phyloP scores from a whole-genome alignment of 2,797 vertebrate genomes.

The Chaetodon trifasciatus region DNA sequence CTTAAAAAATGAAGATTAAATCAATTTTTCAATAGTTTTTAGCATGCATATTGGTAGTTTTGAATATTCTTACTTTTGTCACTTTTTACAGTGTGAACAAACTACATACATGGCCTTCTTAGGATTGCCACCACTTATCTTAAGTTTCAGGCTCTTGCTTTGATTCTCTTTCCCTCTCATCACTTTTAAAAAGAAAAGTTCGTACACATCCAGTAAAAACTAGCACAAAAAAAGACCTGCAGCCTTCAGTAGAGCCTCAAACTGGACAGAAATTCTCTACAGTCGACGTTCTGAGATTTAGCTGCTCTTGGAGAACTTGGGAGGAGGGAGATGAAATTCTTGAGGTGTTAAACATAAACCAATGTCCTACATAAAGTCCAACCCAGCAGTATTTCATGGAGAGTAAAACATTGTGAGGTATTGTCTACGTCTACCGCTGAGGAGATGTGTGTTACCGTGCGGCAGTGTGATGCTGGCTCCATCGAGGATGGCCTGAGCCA shows the following conservation, averaged over 20 bases:
- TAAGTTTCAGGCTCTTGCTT: too few relatives aligned
- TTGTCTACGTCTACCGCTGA: slow-evolving; percentile 1
- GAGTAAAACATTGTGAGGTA: slow-evolving; percentile 5
- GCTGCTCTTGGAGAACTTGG: not conserved
- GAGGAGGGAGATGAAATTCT: slow-evolving; percentile 14
- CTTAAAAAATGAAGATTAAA: not conserved
- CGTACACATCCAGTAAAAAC: not conserved
- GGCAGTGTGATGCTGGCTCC: slow-evolving; percentile 97
- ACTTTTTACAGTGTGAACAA: not conserved
- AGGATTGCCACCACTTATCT: too few relatives aligned
- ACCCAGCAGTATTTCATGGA: not conserved
- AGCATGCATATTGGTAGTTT: not conserved
- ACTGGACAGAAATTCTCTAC: not conserved
- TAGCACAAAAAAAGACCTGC: not conserved
- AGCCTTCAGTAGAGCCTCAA: not conserved
- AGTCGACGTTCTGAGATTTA: slow-evolving; percentile 7
- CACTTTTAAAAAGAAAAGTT: not conserved
- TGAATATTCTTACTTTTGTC: not conserved
- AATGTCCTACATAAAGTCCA: slow-evolving; percentile 9
- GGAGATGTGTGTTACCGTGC: slow-evolving; percentile 87
- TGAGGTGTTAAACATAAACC: slow-evolving; percentile 21
- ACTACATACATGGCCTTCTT: too few relatives aligned
- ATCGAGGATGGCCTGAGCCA: slow-evolving; percentile 98
- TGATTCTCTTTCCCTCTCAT: too few relatives aligned
- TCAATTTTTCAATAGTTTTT: not conserved